A percentile compares a stretch with the other conserved stretches of the same genome.
phyloP scores from a whole-genome alignment of 2,888 invertebrate genomes.

The Brachyptera putata region DNA sequence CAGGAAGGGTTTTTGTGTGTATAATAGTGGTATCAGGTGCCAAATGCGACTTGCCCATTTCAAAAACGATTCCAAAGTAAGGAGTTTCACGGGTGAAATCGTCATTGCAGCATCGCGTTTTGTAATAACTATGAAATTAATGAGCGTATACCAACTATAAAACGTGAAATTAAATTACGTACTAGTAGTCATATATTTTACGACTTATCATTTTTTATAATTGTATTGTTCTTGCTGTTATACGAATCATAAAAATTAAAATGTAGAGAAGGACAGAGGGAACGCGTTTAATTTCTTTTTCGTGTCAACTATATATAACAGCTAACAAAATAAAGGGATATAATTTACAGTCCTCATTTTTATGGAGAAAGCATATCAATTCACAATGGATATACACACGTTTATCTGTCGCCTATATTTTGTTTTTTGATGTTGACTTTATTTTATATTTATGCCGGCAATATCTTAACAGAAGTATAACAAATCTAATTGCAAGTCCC shows the following conservation, averaged over 20 bases:
- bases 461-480: too few species aligned
- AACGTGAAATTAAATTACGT: not conserved
- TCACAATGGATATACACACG: too few species aligned
- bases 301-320: not conserved
- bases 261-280: not conserved
- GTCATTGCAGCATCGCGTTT: not conserved
- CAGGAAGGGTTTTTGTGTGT: not conserved
- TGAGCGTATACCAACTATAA: not conserved
- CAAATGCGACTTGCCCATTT: conserved; percentile 14
- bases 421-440: too few species aligned
- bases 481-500: too few species aligned
- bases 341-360: too few species aligned
- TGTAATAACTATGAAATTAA: conserved; percentile 1
- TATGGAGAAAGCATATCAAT: too few species aligned
- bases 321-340: too few species aligned
- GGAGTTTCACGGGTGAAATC: not conserved
- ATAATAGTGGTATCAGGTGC: not conserved
- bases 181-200: conserved; percentile 1
- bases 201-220: not conserved
- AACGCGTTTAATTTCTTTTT: not conserved
- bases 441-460: too few species aligned
- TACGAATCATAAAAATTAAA: not conserved
- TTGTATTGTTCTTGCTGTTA: not conserved
- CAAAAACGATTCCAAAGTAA: too few species aligned
- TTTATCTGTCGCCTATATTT: too few species aligned